Evolutionary conservation across 2,113 vertebrate species (phyloP).

Genomic region (Agapornis roseicollis): DNA sequence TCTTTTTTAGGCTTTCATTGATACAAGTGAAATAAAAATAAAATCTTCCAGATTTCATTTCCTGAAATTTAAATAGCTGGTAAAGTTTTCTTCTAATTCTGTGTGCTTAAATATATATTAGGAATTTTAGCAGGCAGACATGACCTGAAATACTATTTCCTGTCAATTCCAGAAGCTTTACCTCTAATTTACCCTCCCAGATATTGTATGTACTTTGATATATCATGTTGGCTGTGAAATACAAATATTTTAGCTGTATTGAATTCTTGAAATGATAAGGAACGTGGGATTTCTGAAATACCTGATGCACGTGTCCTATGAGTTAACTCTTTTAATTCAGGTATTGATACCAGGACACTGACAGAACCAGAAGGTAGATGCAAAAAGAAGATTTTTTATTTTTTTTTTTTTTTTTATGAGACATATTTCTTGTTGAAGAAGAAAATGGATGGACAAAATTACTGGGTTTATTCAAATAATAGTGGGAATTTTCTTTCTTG

Average conservation of each 20-base stretch:
- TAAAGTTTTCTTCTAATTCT: not conserved
- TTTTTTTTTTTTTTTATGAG: not conserved
- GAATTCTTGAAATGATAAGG: not conserved
- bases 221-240: not conserved
- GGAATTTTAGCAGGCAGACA: not conserved
- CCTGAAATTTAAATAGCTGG: not conserved
- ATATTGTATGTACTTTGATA: not conserved
- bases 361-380: not conserved
- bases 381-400: not conserved
- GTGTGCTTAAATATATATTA: not conserved
- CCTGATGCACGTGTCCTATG: not conserved
- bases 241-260: not conserved
- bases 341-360: not conserved
- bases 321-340: not conserved
- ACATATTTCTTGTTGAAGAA: not conserved
- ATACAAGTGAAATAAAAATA: not conserved
- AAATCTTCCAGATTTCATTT: not conserved
- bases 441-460: not conserved
- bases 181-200: not conserved
- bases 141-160: not conserved
- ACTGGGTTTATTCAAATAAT: not conserved
- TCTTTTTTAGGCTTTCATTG: not conserved
- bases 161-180: not conserved
- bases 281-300: not conserved
- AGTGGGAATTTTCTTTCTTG: not conserved